Conservation (phyloP, 2,888 invertebrate genomes). For the Penaeus monodon region DNA sequence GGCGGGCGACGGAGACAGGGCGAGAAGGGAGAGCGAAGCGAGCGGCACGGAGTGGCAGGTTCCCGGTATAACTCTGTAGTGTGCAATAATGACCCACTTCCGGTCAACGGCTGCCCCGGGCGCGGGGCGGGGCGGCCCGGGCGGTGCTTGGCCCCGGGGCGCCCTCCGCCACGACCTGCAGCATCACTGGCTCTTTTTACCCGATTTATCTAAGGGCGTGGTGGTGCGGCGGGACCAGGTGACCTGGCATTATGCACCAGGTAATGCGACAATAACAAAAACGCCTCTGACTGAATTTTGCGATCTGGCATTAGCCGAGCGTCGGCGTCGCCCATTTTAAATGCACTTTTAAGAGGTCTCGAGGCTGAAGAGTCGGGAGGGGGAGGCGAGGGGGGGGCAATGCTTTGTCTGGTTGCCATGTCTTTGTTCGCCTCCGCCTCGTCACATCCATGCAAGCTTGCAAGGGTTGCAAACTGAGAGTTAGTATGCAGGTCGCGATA, state of each 20-base stretch:
- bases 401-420: slow-evolving; percentile 28
- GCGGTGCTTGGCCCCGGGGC: slow-evolving; percentile 19
- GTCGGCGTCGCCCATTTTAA: no score
- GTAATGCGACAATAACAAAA: no score
- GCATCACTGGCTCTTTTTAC: not conserved
- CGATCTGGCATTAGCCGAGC: no score
- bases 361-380: not conserved
- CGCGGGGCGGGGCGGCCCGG: slow-evolving; percentile 12
- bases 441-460: slow-evolving; percentile 36
- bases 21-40: not conserved
- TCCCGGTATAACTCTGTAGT: slow-evolving; percentile 27
- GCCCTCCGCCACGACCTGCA: not conserved
- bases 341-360: not conserved
- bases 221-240: no score
- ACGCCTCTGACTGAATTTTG: no score
- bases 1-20: not conserved
- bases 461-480: not conserved
- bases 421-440: slow-evolving; percentile 35
- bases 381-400: slow-evolving; percentile 7
- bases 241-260: no score
- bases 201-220: not conserved
- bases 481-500: no score
- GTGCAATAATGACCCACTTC: slow-evolving; percentile 51
- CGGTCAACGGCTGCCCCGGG: slow-evolving; percentile 38
- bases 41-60: not conserved